Evolutionary conservation across 2,888 invertebrate genomes (phyloP).

Genomic region (Cosmia trapezina): DNA sequence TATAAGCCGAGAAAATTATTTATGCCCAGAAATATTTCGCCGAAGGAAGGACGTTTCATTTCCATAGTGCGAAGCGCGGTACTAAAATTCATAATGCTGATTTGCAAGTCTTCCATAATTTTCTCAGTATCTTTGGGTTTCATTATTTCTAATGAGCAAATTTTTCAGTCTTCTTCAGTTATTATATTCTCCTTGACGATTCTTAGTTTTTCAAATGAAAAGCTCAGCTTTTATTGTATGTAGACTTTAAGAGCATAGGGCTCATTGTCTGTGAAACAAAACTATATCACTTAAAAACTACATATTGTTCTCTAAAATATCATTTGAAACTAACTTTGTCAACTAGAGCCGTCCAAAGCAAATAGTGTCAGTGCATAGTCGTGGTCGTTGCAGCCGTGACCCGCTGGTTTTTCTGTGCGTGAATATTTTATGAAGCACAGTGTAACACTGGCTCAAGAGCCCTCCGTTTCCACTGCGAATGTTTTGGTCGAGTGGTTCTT

Average conservation of each 20-base stretch:
- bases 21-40: conserved; percentile 52
- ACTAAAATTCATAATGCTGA: conserved; percentile 56
- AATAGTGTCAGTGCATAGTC: conserved; percentile 47
- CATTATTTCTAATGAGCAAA: conserved; percentile 51
- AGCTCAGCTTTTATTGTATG: not conserved
- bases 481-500: conserved; percentile 61
- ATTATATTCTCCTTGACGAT: conserved; percentile 28
- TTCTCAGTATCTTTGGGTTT: conserved; percentile 48
- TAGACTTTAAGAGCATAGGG: not conserved
- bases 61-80: conserved; percentile 48
- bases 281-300: not conserved
- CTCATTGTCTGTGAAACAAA: not conserved
- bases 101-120: conserved; percentile 55
- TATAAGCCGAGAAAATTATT: conserved; percentile 49
- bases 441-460: conserved; percentile 57
- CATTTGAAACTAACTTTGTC: not conserved
- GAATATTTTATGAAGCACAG: conserved; percentile 71
- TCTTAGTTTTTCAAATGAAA: conserved; percentile 18
- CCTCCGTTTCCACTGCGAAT: conserved; percentile 52
- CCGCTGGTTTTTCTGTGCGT: conserved; percentile 66
- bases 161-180: conserved; percentile 35
- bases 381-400: conserved; percentile 59
- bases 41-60: conserved; percentile 49
- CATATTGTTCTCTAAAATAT: not conserved
- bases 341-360: not conserved